Evolutionary conservation across 2,888 invertebrate genomes (phyloP).

Genomic region (Branchinecta sandiegonensis): DNA sequence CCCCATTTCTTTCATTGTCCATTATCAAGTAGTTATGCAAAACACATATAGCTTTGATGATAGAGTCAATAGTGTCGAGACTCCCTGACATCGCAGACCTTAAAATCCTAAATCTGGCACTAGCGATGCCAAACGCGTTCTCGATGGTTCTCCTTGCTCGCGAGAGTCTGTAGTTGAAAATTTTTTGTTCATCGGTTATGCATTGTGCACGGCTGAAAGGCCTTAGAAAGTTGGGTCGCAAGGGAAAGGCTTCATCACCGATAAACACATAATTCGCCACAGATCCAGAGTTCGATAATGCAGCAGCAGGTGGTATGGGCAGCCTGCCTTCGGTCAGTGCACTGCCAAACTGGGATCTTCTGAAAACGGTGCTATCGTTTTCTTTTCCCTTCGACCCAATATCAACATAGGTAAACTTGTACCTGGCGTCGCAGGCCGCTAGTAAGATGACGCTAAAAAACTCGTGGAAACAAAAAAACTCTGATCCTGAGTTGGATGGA

Average conservation of each 20-base stretch:
- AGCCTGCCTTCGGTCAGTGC: slow-evolving; percentile 21
- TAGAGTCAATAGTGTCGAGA: too few relatives aligned
- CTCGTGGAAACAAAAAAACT: neutral
- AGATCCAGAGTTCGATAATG: slow-evolving; percentile 29
- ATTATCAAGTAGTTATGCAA: too few relatives aligned
- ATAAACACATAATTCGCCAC: slow-evolving; percentile 27
- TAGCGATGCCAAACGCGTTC: too few relatives aligned
- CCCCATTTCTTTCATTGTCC: too few relatives aligned
- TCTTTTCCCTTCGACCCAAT: slow-evolving; percentile 30
- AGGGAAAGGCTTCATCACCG: slow-evolving; percentile 30
- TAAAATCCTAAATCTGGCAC: too few relatives aligned
- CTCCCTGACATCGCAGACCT: neutral
- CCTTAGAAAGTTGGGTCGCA: slow-evolving; percentile 21
- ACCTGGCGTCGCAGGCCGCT: slow-evolving; percentile 30
- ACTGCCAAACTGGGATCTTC: slow-evolving; percentile 17
- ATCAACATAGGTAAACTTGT: slow-evolving; percentile 30
- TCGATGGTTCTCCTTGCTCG: too few relatives aligned
- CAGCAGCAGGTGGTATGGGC: slow-evolving; percentile 28
- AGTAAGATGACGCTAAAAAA: slow-evolving; percentile 30
- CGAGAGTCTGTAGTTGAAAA: slow-evolving; percentile 13
- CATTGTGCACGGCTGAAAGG: neutral
- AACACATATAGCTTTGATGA: too few relatives aligned
- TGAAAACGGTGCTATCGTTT: slow-evolving; percentile 29
- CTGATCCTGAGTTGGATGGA: neutral
- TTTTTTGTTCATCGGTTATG: neutral